These are phyloP conservation scores for Drosophila mojavensis DNA, from an alignment of 1,140 invertebrate genomes.

Conservation along the genomic window DNA sequence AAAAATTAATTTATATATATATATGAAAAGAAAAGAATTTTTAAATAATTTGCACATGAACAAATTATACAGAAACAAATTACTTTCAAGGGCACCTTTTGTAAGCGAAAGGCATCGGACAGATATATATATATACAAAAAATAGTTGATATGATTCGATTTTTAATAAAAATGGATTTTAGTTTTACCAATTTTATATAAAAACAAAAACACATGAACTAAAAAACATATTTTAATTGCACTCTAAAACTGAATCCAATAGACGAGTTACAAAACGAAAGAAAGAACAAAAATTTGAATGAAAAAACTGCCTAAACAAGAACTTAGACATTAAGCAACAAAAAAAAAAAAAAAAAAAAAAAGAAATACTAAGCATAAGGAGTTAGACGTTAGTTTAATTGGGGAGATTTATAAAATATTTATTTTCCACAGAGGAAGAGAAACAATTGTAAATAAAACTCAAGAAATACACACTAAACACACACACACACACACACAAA, in stretches of 20 bases:
- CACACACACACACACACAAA: constrained; percentile 56
- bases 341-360: constrained; percentile 27
- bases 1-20: not conserved
- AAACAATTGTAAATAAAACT: constrained; percentile 19
- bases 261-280: constrained; percentile 47
- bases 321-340: constrained; percentile 67
- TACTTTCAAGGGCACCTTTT: constrained; percentile 75
- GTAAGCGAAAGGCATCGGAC: constrained; percentile 43
- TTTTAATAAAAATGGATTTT: constrained; percentile 59
- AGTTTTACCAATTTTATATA: constrained; percentile 68
- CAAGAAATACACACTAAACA: constrained; percentile 13
- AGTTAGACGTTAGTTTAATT: constrained; percentile 34
- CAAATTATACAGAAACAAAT: constrained; percentile 33
- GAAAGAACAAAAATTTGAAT: constrained; percentile 63
- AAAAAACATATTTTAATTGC: constrained; percentile 70
- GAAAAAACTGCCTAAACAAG: constrained; percentile 73
- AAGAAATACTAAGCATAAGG: constrained; percentile 54
- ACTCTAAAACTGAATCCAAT: constrained; percentile 52
- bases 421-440: constrained; percentile 17
- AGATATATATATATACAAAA: constrained; percentile 35
- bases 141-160: constrained; percentile 66
- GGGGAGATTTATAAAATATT: constrained; percentile 58
- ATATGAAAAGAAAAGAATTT: constrained; percentile 17
- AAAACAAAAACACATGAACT: constrained; percentile 20
- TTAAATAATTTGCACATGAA: constrained; percentile 68